Percentiles rank a stretch among this genome's conserved stretches.
Evolutionary conservation across 1,140 invertebrate species (phyloP).

Genomic region (Aphelenchoides fujianensis): DNA sequence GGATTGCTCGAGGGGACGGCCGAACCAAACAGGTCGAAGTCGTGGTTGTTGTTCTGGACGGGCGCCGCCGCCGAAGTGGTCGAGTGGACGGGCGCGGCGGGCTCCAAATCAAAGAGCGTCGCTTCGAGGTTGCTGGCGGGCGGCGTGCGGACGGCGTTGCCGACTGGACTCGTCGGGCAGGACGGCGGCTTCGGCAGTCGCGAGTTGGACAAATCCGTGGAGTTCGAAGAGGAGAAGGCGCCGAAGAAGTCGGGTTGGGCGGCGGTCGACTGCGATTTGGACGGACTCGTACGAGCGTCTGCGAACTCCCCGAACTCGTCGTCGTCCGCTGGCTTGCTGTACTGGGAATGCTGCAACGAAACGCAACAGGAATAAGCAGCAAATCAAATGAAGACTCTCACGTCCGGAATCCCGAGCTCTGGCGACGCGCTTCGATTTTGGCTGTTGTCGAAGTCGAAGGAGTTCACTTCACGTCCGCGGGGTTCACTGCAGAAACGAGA

Average conservation of each 20-base stretch:
- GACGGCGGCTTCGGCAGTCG: slow-evolving; percentile 9
- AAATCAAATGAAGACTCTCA: slow-evolving; percentile 15
- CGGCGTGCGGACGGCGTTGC: neutral
- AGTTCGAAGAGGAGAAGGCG: neutral
- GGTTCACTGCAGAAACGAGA: neutral
- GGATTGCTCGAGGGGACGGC: too few relatives aligned
- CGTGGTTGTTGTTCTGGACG: slow-evolving; percentile 5
- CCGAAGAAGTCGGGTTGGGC: neutral
- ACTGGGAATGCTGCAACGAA: slow-evolving; percentile 24
- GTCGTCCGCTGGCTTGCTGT: slow-evolving; percentile 28
- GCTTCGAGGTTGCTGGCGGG: neutral
- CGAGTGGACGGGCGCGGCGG: neutral
- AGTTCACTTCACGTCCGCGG: slow-evolving; percentile 33
- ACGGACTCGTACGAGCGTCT: slow-evolving; percentile 29
- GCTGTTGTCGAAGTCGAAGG: slow-evolving; percentile 43
- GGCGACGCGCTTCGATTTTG: slow-evolving; percentile 33
- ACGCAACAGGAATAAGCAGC: slow-evolving; percentile 11
- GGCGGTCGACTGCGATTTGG: neutral
- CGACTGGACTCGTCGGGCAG: slow-evolving; percentile 6
- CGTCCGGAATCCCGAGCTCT: slow-evolving; percentile 45
- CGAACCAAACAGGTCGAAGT: slow-evolving; percentile 21
- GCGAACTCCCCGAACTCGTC: slow-evolving; percentile 52
- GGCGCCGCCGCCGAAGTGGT: slow-evolving; percentile 5
- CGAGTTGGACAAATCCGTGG: neutral
- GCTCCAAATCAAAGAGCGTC: slow-evolving; percentile 15